Percentiles rank a stretch among this genome's conserved stretches.
phyloP scores from a whole-genome alignment of 2,888 invertebrate genomes.

The Tanaodytes sp. region DNA sequence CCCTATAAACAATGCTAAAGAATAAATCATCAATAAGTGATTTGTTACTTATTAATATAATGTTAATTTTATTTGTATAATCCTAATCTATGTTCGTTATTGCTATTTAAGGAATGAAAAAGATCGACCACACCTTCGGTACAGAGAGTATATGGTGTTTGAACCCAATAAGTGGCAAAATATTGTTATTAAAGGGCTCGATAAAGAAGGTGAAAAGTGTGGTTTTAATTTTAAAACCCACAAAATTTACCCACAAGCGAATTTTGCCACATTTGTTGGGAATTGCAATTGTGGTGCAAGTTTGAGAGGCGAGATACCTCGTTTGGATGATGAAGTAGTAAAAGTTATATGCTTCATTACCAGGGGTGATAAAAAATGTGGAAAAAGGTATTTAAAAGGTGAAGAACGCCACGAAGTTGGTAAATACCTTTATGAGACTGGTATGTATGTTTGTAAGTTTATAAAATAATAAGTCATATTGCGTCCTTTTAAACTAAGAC shows the following conservation, averaged over 20 bases:
- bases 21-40: no score
- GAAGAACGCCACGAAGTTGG: no score
- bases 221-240: constrained; percentile 24
- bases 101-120: no score
- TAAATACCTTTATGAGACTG: no score
- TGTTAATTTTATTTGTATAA: no score
- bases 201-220: not conserved
- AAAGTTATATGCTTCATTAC: constrained; percentile 6
- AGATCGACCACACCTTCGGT: not conserved
- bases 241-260: constrained; percentile 6
- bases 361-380: not conserved
- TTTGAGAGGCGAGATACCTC: constrained; percentile 8
- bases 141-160: not conserved
- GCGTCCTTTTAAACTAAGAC: no score
- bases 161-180: constrained; percentile 4
- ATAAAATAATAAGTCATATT: no score
- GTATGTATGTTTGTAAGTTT: no score
- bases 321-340: not conserved
- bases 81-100: no score
- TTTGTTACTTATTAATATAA: no score
- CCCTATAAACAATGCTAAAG: no score
- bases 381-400: constrained; percentile 8
- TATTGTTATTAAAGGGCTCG: not conserved
- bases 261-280: constrained; percentile 5
- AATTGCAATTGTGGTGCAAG: not conserved